Percentiles rank a stretch among this genome's conserved stretches.
phyloP scores from a whole-genome alignment of 1,140 invertebrate genomes.

The Aphaenogaster rudis region DNA sequence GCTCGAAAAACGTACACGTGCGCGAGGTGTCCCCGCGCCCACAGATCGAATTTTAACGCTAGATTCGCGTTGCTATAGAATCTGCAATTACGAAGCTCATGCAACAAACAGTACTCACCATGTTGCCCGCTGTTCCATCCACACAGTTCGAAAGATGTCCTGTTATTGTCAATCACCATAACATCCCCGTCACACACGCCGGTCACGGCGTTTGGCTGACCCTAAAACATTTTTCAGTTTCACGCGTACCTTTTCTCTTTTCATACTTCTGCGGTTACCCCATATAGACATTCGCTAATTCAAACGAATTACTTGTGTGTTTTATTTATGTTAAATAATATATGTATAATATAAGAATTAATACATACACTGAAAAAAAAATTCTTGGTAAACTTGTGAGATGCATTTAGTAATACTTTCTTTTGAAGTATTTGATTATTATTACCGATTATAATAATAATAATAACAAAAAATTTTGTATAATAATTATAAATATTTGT shows the following conservation, averaged over 20 bases:
- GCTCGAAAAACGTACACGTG: background rate
- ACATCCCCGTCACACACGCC: conserved; percentile 92
- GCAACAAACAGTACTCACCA: conserved; percentile 86
- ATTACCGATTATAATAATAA: no score
- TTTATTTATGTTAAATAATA: background rate
- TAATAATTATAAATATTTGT: no score
- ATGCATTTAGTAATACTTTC: no score
- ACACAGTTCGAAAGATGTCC: conserved; percentile 90
- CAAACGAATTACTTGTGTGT: background rate
- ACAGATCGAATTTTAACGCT: background rate
- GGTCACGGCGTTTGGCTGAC: conserved; percentile 92
- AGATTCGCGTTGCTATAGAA: background rate
- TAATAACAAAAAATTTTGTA: no score
- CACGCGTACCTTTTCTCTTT: background rate
- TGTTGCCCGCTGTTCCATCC: conserved; percentile 95
- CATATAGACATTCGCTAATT: background rate
- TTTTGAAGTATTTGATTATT: no score
- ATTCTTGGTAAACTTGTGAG: no score
- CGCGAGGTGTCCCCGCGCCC: background rate
- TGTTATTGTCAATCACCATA: conserved; percentile 88
- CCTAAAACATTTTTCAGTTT: conserved; percentile 86
- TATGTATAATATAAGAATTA: background rate
- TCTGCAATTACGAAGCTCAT: no score
- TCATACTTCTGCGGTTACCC: background rate
- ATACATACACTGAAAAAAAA: background rate